These are phyloP conservation scores for Sebastes ruberrimus DNA, from an alignment of 2,797 vertebrate genomes.

Conservation along the genomic window DNA sequence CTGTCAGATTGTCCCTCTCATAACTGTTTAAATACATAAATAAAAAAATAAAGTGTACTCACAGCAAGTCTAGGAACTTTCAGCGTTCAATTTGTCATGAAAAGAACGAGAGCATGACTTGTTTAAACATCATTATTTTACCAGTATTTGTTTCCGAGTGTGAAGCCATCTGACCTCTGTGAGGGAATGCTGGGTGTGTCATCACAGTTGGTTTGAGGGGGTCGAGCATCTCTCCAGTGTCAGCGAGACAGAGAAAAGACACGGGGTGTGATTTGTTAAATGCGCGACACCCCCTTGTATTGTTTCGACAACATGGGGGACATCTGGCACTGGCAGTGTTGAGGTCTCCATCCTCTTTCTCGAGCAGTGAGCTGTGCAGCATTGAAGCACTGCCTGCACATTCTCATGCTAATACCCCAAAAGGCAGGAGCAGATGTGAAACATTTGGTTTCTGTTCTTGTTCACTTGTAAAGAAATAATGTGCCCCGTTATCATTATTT, in stretches of 20 bases:
- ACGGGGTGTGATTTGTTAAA: conserved; percentile 85
- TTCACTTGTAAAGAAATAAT: conserved; percentile 95
- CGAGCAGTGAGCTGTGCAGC: conserved; percentile 85
- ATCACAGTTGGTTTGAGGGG: conserved; percentile 32
- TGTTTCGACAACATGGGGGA: conserved; percentile 82
- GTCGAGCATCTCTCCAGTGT: conserved; percentile 45
- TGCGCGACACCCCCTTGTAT: conserved; percentile 63
- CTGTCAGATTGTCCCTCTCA: background rate
- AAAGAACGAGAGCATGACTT: background rate
- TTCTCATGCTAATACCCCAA: conserved; percentile 94
- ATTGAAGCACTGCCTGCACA: conserved; percentile 83
- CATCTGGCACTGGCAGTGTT: conserved; percentile 88
- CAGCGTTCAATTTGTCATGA: background rate
- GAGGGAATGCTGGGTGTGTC: conserved; percentile 60
- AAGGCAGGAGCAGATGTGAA: conserved; percentile 92
- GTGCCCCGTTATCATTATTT: conserved; percentile 82
- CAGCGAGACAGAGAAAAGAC: conserved; percentile 57
- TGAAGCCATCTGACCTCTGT: conserved; percentile 74
- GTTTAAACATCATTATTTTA: background rate
- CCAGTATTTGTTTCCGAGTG: conserved; percentile 35
- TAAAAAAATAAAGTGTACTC: background rate
- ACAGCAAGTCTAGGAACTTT: background rate
- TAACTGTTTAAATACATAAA: background rate
- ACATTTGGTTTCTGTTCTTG: conserved; percentile 92
- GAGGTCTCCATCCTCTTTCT: conserved; percentile 81